Conservation (phyloP, 2,888 invertebrate genomes). For the Orthosia gracilis region DNA sequence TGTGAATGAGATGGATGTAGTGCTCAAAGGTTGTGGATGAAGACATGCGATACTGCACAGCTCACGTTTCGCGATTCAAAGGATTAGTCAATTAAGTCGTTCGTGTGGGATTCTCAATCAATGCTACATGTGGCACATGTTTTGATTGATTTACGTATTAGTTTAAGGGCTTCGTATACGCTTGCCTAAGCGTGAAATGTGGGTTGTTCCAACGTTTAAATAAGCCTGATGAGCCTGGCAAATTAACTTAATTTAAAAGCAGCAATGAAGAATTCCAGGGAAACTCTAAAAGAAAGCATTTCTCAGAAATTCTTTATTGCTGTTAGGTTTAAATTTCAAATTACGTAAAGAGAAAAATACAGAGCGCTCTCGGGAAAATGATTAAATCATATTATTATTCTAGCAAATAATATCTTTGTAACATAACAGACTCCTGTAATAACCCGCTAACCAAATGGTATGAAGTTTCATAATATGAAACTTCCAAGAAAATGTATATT, state of each 20-base stretch:
- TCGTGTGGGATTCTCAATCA: constrained; percentile 54
- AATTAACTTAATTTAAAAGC: not conserved
- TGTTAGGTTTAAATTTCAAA: not conserved
- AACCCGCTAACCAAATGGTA: not conserved
- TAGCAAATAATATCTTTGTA: constrained; percentile 7
- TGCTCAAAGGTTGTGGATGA: constrained; percentile 37
- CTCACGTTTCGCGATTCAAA: constrained; percentile 67
- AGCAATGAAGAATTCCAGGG: not conserved
- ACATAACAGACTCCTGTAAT: constrained; percentile 3
- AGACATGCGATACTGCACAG: constrained; percentile 62
- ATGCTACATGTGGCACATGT: constrained; percentile 42
- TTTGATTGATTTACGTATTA: constrained; percentile 34
- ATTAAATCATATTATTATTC: not conserved
- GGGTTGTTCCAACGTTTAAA: not conserved
- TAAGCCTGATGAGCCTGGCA: not conserved
- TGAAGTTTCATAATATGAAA: constrained; percentile 2
- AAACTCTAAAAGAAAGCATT: not conserved
- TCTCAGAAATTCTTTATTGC: not conserved
- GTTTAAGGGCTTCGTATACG: not conserved
- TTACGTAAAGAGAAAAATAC: not conserved
- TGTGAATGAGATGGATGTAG: constrained; percentile 24
- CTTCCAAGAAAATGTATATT: constrained; percentile 34
- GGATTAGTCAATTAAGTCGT: constrained; percentile 65
- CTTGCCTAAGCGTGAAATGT: not conserved
- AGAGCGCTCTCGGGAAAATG: not conserved